Conservation (phyloP, 2,797 vertebrate species). For the Tamandua tetradactyla region DNA sequence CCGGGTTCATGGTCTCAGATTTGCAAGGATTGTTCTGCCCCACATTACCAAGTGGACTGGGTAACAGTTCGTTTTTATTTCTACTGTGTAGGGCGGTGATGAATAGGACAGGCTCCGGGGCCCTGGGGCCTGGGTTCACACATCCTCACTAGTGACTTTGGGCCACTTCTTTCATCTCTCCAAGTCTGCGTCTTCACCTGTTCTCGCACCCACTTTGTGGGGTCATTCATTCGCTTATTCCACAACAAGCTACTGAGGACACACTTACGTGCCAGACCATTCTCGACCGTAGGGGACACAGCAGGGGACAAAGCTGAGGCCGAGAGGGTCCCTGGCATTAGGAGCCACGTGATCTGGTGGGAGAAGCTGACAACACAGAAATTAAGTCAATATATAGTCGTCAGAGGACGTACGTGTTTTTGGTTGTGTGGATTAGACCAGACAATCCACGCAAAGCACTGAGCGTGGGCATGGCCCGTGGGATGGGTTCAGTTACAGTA, state of each 20-base stretch:
- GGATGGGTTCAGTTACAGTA: no score
- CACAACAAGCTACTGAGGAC: rapidly evolving
- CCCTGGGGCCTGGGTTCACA: neutral
- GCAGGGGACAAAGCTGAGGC: no score
- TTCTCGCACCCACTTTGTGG: rapidly evolving
- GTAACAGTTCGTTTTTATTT: rapidly evolving
- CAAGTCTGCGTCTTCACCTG: neutral
- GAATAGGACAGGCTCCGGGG: neutral
- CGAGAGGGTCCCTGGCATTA: rapidly evolving
- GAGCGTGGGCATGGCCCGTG: rapidly evolving
- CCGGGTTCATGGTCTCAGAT: neutral
- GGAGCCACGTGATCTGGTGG: rapidly evolving
- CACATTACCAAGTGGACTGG: neutral
- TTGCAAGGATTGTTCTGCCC: neutral
- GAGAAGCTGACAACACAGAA: neutral
- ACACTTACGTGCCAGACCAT: neutral
- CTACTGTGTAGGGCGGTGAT: neutral
- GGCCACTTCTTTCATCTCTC: neutral
- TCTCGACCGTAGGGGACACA: rapidly evolving
- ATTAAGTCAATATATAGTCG: rapidly evolving
- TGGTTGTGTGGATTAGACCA: neutral
- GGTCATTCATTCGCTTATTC: no score
- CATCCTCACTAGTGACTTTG: neutral
- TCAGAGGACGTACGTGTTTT: rapidly evolving
- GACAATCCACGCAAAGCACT: rapidly evolving